Evolutionary conservation across 2,113 vertebrate genomes (phyloP).

Genomic region (Sciurus niger): DNA sequence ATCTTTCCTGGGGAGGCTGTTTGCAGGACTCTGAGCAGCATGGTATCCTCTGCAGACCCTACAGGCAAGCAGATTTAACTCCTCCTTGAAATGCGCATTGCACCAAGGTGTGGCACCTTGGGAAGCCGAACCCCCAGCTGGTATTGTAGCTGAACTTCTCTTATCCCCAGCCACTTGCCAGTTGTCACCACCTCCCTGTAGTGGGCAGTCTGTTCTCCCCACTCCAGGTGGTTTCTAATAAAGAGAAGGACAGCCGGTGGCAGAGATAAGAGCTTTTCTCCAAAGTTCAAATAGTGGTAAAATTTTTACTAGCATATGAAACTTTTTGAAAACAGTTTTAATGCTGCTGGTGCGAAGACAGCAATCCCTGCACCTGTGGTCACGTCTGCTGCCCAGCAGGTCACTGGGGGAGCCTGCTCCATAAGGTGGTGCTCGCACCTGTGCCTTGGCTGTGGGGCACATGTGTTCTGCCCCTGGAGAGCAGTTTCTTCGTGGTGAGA

Average conservation of each 20-base stretch:
- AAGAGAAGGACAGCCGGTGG: not conserved
- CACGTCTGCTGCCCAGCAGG: rapidly evolving
- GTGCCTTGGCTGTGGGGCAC: not conserved
- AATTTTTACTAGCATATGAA: not conserved
- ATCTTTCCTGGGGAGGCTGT: not conserved
- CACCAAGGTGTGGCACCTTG: not conserved
- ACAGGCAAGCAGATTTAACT: not conserved
- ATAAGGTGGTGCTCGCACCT: not conserved
- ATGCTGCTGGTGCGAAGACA: not conserved
- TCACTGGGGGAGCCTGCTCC: rapidly evolving
- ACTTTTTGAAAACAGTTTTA: not conserved
- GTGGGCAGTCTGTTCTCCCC: not conserved
- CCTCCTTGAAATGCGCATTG: not conserved
- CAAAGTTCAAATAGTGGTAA: not conserved
- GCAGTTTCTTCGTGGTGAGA: not conserved
- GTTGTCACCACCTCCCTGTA: not conserved
- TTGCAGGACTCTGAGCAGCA: not conserved
- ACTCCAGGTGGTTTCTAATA: not conserved
- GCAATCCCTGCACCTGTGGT: too few species aligned
- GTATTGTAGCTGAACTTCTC: too few species aligned
- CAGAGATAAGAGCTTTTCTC: not conserved
- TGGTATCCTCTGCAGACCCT: not conserved
- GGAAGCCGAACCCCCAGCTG: too few species aligned
- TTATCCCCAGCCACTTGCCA: not conserved
- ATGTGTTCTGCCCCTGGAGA: not conserved